Evolutionary conservation across 2,113 vertebrate genomes (phyloP).

Genomic region (Sorex fumeus): DNA sequence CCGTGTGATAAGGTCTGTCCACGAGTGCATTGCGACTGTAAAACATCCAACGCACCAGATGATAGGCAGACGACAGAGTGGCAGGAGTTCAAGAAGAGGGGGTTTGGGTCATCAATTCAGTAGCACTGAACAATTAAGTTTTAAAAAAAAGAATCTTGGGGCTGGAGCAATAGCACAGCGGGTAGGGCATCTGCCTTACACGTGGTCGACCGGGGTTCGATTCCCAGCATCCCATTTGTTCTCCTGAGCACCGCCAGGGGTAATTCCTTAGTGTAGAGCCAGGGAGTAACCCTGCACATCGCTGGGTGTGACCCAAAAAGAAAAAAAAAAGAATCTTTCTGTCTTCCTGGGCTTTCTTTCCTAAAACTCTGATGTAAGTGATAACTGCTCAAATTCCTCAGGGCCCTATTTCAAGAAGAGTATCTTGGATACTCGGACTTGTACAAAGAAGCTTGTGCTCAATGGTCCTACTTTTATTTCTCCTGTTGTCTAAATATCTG

Average conservation of each 20-base stretch:
- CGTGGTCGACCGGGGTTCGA: too few relatives aligned
- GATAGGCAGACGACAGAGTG: background rate
- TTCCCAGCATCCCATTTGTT: too few relatives aligned
- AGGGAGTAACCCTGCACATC: too few relatives aligned
- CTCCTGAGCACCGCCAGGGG: too few relatives aligned
- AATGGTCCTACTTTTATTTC: constrained; percentile 23
- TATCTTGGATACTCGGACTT: background rate
- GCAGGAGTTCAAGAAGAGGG: background rate
- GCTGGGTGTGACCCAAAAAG: too few relatives aligned
- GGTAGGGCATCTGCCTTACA: too few relatives aligned
- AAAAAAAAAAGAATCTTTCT: background rate
- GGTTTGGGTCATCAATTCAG: background rate
- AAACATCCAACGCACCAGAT: background rate
- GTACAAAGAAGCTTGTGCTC: background rate
- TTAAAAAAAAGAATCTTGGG: background rate
- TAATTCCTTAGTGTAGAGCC: too few relatives aligned
- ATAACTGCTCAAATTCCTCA: constrained; percentile 14
- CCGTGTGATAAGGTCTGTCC: background rate
- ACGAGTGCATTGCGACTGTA: background rate
- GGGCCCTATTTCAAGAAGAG: constrained; percentile 17
- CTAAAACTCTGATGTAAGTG: constrained; percentile 30
- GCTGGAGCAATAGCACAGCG: too few relatives aligned
- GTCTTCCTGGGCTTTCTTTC: constrained; percentile 36
- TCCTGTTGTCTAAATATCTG: constrained; percentile 22
- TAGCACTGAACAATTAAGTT: background rate